Conservation (phyloP, 2,113 vertebrate species). For the Brachyhypopomus gauderio region DNA sequence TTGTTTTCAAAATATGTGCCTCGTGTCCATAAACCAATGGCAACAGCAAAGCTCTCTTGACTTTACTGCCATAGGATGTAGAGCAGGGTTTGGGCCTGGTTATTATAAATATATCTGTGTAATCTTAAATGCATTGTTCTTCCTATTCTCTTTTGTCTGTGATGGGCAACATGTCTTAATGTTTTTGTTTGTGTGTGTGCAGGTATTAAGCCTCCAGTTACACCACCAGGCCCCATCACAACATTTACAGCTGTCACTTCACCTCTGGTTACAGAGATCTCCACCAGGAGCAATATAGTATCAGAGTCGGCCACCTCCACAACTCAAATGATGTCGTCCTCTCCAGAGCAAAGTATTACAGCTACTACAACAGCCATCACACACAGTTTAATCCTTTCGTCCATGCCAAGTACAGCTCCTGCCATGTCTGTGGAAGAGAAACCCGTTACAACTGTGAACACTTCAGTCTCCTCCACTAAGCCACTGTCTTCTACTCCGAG, state of each 20-base stretch:
- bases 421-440: slow-evolving; percentile 56
- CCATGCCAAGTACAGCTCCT: slow-evolving; percentile 25
- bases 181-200: slow-evolving; percentile 56
- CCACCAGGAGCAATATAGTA: slow-evolving; percentile 1
- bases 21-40: neutral
- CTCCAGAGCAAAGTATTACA: slow-evolving; percentile 5
- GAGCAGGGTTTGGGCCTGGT: neutral
- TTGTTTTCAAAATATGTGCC: too few species aligned
- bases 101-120: neutral
- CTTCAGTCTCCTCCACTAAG: slow-evolving; percentile 45
- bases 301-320: neutral
- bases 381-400: slow-evolving; percentile 12
- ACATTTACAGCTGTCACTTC: slow-evolving; percentile 58
- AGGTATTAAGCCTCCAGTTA: slow-evolving; percentile 80
- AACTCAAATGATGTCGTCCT: slow-evolving; percentile 26
- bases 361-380: slow-evolving; percentile 16
- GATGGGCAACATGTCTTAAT: neutral
- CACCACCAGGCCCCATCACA: slow-evolving; percentile 36
- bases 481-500: slow-evolving; percentile 28
- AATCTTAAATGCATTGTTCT: neutral
- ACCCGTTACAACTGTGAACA: slow-evolving; percentile 52
- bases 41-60: neutral
- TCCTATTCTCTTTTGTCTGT: neutral
- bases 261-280: slow-evolving; percentile 22
- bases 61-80: neutral